A percentile compares a stretch with the other conserved stretches of the same genome.
These are phyloP conservation scores for Psilanteris sp. DNA, from an alignment of 1,140 invertebrate species.

Conservation along the genomic window DNA sequence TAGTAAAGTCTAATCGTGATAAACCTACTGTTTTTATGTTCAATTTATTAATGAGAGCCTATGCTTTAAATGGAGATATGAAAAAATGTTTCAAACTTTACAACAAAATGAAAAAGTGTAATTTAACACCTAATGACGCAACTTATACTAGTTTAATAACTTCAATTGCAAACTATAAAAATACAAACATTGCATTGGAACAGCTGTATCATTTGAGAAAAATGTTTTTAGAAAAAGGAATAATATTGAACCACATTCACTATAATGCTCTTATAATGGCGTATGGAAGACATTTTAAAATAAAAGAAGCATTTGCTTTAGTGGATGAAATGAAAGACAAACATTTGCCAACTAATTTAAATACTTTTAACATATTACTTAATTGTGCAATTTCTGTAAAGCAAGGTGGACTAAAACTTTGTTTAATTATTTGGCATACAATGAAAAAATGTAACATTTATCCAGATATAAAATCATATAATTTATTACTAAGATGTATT, in stretches of 20 bases:
- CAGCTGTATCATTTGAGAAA: constrained; percentile 81
- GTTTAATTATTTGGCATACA: constrained; percentile 90
- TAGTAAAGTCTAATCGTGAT: constrained; percentile 87
- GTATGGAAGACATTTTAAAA: constrained; percentile 89
- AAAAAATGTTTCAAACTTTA: constrained; percentile 91
- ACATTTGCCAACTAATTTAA: constrained; percentile 82
- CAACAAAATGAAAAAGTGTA: constrained; percentile 89
- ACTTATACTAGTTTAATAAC: constrained; percentile 93
- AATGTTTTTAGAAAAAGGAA: constrained; percentile 84
- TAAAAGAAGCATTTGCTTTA: constrained; percentile 87
- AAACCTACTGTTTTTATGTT: constrained; percentile 89
- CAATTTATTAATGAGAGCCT: constrained; percentile 88
- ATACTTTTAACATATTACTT: constrained; percentile 89
- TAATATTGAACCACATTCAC: constrained; percentile 86
- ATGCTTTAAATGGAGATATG: constrained; percentile 89
- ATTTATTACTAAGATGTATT: constrained; percentile 88
- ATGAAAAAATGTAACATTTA: constrained; percentile 84
- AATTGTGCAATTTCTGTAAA: constrained; percentile 90
- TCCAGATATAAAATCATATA: constrained; percentile 88
- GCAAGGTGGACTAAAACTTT: constrained; percentile 88
- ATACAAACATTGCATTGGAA: constrained; percentile 82
- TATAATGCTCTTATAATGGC: constrained; percentile 95
- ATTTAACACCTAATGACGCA: constrained; percentile 83
- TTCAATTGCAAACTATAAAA: constrained; percentile 90
- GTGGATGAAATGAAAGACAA: constrained; percentile 91